Percentiles rank a stretch among this genome's conserved stretches.
phyloP scores from a whole-genome alignment of 2,797 vertebrate genomes.

The Clarias platycephalus region DNA sequence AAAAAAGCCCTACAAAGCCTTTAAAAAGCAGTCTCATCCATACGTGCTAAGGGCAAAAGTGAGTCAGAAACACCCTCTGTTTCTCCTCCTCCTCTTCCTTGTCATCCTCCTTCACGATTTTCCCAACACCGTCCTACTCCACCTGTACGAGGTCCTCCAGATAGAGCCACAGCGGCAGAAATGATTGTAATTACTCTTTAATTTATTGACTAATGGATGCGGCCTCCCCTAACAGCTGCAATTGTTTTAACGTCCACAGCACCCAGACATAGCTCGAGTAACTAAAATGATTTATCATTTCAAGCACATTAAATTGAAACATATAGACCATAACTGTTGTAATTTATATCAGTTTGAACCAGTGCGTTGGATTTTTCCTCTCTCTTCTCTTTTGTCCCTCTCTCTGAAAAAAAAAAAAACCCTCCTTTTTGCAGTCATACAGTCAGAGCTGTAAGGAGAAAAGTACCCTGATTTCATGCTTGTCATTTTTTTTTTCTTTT shows the following conservation, averaged over 20 bases:
- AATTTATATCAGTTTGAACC: constrained; percentile 81
- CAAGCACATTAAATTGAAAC: constrained; percentile 84
- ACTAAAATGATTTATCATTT: constrained; percentile 85
- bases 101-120: constrained; percentile 23
- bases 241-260: constrained; percentile 74
- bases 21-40: constrained; percentile 20
- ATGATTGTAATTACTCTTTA: constrained; percentile 81
- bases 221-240: constrained; percentile 81
- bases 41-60: constrained; percentile 27
- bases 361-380: constrained; percentile 55
- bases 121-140: constrained; percentile 77
- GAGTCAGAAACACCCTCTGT: constrained; percentile 42
- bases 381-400: constrained; percentile 7
- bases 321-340: constrained; percentile 81
- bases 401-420: not conserved
- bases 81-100: constrained; percentile 11
- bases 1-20: constrained; percentile 4
- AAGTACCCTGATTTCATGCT: not conserved
- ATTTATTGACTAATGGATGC: constrained; percentile 86
- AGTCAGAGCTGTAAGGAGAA: not conserved
- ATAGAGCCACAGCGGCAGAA: constrained; percentile 84
- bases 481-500: not conserved
- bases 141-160: constrained; percentile 79
- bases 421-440: not conserved
- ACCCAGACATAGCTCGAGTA: constrained; percentile 63